phyloP scores from a whole-genome alignment of 2,113 vertebrate genomes.

The Labeo rohita region DNA sequence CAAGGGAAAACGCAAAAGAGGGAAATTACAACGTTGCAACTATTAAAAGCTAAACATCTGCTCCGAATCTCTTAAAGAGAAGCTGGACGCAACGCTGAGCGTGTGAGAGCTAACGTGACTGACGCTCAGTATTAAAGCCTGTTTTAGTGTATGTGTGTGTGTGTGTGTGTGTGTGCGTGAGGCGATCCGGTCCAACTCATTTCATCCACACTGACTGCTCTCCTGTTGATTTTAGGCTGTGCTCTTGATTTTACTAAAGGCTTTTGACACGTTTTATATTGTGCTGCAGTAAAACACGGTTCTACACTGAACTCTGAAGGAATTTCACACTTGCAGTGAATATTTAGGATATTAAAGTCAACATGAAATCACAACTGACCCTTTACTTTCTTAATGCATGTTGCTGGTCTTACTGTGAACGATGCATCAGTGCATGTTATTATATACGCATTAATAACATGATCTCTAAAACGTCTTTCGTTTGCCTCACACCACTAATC shows the following conservation, averaged over 20 bases:
- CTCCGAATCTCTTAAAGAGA: neutral
- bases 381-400: neutral
- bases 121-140: neutral
- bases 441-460: neutral
- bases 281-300: neutral
- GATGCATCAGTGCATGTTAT: neutral
- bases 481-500: neutral
- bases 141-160: neutral
- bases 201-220: slow-evolving; percentile 14
- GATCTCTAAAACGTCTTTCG: neutral
- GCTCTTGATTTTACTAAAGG: neutral
- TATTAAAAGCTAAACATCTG: slow-evolving; percentile 6
- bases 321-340: neutral
- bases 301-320: slow-evolving; percentile 10
- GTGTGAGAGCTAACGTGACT: neutral
- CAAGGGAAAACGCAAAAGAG: neutral
- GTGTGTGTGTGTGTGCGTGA: neutral
- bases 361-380: neutral
- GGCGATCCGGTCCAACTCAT: neutral
- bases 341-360: neutral
- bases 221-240: neutral
- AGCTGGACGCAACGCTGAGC: neutral
- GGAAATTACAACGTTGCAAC: neutral
- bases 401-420: neutral
- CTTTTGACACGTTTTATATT: slow-evolving; percentile 8